phyloP scores from a whole-genome alignment of 2,888 invertebrate genomes.

The Chloroclysta siterata region DNA sequence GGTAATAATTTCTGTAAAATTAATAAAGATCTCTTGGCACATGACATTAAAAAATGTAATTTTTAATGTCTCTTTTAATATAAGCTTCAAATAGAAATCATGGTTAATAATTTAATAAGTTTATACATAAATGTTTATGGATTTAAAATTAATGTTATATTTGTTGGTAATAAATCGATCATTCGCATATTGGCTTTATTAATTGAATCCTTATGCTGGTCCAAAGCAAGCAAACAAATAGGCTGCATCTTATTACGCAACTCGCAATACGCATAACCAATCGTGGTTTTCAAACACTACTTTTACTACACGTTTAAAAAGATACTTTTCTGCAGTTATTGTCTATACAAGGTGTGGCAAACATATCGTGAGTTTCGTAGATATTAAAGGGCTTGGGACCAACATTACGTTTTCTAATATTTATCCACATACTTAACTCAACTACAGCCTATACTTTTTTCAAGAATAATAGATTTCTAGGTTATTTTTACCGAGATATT shows the following conservation, averaged over 20 bases:
- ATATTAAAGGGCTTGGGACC: neutral
- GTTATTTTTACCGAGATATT: neutral
- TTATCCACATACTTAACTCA: neutral
- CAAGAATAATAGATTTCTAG: neutral
- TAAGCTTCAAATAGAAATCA: constrained; percentile 29
- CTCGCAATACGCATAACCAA: neutral
- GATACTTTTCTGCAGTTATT: no score
- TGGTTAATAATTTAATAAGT: constrained; percentile 31
- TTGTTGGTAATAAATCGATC: constrained; percentile 70
- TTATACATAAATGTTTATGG: constrained; percentile 50
- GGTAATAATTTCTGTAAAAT: neutral
- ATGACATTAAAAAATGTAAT: constrained; percentile 6
- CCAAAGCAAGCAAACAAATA: neutral
- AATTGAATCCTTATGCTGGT: constrained; percentile 22
- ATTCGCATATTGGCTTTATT: constrained; percentile 44
- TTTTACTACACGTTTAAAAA: no score
- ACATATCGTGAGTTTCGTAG: no score
- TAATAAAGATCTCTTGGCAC: constrained; percentile 11
- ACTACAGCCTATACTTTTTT: no score
- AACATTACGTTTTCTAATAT: neutral
- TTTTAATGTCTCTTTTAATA: constrained; percentile 4
- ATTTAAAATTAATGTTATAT: constrained; percentile 57
- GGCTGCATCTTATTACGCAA: neutral
- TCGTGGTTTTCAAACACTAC: neutral
- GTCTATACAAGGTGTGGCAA: no score